These are phyloP conservation scores for Lasioglossum villosulum DNA, from an alignment of 2,888 invertebrate genomes.

Conservation along the genomic window DNA sequence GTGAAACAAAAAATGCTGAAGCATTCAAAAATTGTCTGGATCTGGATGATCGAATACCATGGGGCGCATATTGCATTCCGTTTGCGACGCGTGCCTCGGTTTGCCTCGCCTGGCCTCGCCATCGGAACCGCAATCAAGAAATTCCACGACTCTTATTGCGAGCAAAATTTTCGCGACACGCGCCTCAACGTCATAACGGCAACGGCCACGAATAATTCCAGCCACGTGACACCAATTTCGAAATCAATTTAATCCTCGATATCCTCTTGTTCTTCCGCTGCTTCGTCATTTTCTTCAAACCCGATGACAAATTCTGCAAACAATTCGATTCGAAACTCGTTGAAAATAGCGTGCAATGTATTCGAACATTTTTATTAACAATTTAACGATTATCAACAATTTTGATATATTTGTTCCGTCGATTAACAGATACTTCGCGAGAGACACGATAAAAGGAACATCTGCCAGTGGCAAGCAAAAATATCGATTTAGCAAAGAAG, in stretches of 20 bases:
- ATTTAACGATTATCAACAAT: background rate
- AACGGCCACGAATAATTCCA: slow-evolving; percentile 16
- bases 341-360: background rate
- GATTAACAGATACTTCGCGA: background rate
- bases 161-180: slow-evolving; percentile 27
- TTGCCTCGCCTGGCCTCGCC: slow-evolving; percentile 18
- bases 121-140: slow-evolving; percentile 78
- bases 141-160: slow-evolving; percentile 76
- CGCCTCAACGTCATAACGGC: slow-evolving; percentile 42
- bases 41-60: slow-evolving; percentile 73
- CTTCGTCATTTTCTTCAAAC: background rate
- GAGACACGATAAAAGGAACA: background rate
- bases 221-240: slow-evolving; percentile 2
- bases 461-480: background rate
- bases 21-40: slow-evolving; percentile 62
- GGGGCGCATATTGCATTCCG: slow-evolving; percentile 80
- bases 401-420: background rate
- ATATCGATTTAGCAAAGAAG: background rate
- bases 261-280: background rate
- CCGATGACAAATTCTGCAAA: background rate
- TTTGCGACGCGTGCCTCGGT: slow-evolving; percentile 61
- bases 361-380: background rate
- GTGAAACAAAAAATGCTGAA: background rate
- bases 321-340: background rate
- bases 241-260: slow-evolving; percentile 22